Conservation (phyloP, 2,888 invertebrate species). For the Melipona bicolor region DNA sequence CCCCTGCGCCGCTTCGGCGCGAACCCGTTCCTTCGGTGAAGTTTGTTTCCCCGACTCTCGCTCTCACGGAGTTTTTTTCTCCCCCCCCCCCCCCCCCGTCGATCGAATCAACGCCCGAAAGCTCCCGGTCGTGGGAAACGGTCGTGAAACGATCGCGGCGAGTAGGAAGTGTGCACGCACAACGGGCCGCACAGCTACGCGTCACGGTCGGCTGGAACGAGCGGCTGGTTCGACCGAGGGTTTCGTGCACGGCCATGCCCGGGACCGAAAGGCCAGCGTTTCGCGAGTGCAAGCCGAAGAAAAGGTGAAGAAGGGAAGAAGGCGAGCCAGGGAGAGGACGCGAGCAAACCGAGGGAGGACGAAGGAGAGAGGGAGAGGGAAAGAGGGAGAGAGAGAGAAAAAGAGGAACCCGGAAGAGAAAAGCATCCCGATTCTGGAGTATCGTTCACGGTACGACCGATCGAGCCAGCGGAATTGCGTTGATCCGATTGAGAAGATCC, state of each 20-base stretch:
- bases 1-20: too few relatives aligned
- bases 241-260: slow-evolving; percentile 8
- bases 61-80: neutral
- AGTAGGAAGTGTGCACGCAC: slow-evolving; percentile 22
- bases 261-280: slow-evolving; percentile 8
- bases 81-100: too few relatives aligned
- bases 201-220: neutral
- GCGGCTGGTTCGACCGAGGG: neutral
- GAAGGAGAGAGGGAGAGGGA: neutral
- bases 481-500: neutral
- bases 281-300: slow-evolving; percentile 10
- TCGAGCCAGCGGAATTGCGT: neutral
- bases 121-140: slow-evolving; percentile 8
- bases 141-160: slow-evolving; percentile 13
- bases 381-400: neutral
- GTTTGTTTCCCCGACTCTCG: too few relatives aligned
- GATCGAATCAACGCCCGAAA: slow-evolving; percentile 1
- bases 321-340: neutral
- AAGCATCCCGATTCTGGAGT: neutral
- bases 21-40: too few relatives aligned
- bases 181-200: neutral
- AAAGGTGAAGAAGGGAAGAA: neutral
- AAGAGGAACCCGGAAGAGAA: slow-evolving; percentile 10
- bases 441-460: neutral
- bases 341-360: neutral